Conservation (phyloP, 2,797 vertebrate species). For the Rhinogobio ventralis region DNA sequence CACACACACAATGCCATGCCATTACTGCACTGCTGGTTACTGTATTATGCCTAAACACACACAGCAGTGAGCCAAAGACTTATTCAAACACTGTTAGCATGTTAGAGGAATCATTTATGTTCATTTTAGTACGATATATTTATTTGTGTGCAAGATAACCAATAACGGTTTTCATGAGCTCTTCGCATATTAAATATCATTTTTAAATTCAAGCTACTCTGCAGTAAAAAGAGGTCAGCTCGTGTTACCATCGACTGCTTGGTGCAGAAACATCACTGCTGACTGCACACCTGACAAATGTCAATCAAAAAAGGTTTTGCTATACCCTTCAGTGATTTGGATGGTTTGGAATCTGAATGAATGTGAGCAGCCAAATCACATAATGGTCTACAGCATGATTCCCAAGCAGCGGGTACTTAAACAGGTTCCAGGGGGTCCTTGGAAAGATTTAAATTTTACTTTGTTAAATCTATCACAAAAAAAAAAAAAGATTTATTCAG, state of each 20-base stretch:
- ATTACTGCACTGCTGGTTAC: conserved; percentile 58
- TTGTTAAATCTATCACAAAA: conserved; percentile 2
- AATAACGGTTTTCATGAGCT: neutral
- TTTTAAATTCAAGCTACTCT: conserved; percentile 37
- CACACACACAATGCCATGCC: conserved; percentile 20
- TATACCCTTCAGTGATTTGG: conserved; percentile 46
- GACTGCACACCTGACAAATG: conserved; percentile 46
- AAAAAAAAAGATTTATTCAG: neutral
- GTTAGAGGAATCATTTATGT: conserved; percentile 42
- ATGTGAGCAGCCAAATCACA: conserved; percentile 13
- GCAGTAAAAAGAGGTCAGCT: conserved; percentile 36
- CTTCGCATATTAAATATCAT: conserved; percentile 20
- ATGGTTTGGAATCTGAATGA: conserved; percentile 36
- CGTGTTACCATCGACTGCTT: conserved; percentile 18
- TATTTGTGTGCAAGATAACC: conserved; percentile 1
- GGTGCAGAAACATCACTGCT: conserved; percentile 34
- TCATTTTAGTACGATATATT: conserved; percentile 18
- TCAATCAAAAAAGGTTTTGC: conserved; percentile 42
- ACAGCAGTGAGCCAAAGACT: conserved; percentile 54
- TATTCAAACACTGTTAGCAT: conserved; percentile 58
- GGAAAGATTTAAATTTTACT: conserved; percentile 3
- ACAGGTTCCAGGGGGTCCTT: conserved; percentile 5
- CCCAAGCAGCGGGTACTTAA: neutral
- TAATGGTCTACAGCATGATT: conserved; percentile 1
- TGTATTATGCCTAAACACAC: conserved; percentile 47